These are phyloP conservation scores for Pachyuromys duprasi DNA, from an alignment of 2,797 vertebrate species.

Conservation along the genomic window DNA sequence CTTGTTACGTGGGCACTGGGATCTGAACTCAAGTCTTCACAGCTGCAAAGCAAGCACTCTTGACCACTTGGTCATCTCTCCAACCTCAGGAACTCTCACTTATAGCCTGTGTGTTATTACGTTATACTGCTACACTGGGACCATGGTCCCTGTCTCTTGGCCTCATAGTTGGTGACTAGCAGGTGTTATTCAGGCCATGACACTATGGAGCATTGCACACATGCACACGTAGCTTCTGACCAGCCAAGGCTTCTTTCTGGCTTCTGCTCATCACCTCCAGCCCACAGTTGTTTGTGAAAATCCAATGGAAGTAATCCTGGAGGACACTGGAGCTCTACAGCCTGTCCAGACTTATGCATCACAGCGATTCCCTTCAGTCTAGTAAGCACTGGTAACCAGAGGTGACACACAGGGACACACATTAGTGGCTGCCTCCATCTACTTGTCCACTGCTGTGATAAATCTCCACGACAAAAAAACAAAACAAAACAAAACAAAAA, in stretches of 20 bases:
- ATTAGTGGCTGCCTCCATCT: not conserved
- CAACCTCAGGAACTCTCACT: not conserved
- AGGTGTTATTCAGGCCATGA: not conserved
- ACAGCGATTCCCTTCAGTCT: not conserved
- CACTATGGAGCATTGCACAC: not conserved
- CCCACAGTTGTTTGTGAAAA: not conserved
- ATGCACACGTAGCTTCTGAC: not conserved
- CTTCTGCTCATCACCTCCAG: not conserved
- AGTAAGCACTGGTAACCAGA: not conserved
- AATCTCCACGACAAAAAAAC: not conserved
- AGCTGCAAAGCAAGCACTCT: not conserved
- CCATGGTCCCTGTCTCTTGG: not conserved
- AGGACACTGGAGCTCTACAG: not conserved
- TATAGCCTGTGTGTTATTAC: not conserved
- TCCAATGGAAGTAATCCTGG: not conserved
- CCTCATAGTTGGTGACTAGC: not conserved
- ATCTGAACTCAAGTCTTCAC: not conserved
- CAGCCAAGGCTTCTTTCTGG: not conserved
- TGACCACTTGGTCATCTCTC: not conserved
- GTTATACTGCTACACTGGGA: not conserved
- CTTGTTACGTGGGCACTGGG: not conserved
- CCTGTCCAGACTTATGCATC: not conserved
- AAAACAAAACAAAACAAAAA: too few relatives aligned
- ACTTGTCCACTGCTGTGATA: not conserved
- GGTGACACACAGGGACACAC: not conserved